Conservation (phyloP, 2,113 vertebrate species). For the Malaclemys terrapin region DNA sequence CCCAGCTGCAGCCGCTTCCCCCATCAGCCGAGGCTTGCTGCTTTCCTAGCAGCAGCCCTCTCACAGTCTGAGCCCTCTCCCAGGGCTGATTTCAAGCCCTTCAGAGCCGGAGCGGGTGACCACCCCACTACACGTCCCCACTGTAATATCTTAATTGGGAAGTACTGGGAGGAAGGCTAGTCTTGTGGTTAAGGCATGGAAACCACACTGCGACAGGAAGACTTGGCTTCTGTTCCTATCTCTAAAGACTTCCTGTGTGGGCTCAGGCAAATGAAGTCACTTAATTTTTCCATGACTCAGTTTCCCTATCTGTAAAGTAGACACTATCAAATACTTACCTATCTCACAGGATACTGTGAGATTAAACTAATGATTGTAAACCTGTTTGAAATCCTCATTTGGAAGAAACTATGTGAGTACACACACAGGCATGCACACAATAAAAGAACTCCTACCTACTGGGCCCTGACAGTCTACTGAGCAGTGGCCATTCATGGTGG, state of each 20-base stretch:
- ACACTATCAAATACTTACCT: background rate
- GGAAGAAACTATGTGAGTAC: background rate
- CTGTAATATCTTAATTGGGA: background rate
- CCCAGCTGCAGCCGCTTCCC: too few relatives aligned
- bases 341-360: background rate
- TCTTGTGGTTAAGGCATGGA: background rate
- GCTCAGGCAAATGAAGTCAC: rapidly evolving
- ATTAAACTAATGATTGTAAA: background rate
- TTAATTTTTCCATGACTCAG: background rate
- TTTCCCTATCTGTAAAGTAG: background rate
- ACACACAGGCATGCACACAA: background rate
- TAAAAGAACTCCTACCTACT: rapidly evolving
- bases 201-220: background rate
- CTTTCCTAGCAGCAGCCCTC: too few relatives aligned
- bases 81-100: too few relatives aligned
- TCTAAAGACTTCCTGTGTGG: background rate
- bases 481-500: background rate
- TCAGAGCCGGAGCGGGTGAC: too few relatives aligned
- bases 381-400: background rate
- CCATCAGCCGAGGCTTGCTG: too few relatives aligned
- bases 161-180: background rate
- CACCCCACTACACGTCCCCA: too few relatives aligned
- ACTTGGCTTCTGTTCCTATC: background rate
- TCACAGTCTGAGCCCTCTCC: too few relatives aligned
- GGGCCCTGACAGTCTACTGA: background rate